Conservation (phyloP, 2,113 vertebrate genomes). For the Cygnus buccinator region DNA sequence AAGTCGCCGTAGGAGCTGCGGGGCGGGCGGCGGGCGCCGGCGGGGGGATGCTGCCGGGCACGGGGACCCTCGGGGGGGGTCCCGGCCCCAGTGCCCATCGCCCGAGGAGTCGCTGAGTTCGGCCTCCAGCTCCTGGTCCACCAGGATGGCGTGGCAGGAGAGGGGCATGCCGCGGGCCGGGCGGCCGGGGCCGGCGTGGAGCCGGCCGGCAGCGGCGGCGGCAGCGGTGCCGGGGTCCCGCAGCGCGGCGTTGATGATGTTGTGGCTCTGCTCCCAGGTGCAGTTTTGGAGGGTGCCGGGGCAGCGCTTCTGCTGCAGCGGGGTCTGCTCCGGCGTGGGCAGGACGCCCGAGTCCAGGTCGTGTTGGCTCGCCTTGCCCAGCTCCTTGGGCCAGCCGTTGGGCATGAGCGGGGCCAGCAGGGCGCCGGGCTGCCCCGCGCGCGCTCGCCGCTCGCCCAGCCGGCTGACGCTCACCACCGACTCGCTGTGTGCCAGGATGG, state of each 20-base stretch:
- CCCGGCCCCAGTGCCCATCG: conserved; percentile 72
- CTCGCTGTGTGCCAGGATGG: conserved; percentile 85
- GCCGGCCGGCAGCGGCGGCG: conserved; percentile 24
- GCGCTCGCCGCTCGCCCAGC: conserved; percentile 77
- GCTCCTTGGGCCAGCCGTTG: conserved; percentile 89
- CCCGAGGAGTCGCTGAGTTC: conserved; percentile 57
- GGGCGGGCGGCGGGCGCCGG: conserved; percentile 53
- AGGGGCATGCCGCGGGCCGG: conserved; percentile 40
- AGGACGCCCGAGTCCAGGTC: conserved; percentile 90
- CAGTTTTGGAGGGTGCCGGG: conserved; percentile 76
- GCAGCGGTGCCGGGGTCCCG: conserved; percentile 62
- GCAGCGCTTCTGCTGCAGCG: conserved; percentile 90
- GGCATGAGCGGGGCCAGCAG: conserved; percentile 83
- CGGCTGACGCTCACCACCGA: conserved; percentile 93
- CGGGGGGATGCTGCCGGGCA: background rate
- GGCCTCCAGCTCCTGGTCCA: conserved; percentile 67
- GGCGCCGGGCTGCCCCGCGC: conserved; percentile 73
- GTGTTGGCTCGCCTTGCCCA: conserved; percentile 73
- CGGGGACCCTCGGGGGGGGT: conserved; percentile 74
- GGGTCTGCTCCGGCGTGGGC: conserved; percentile 95
- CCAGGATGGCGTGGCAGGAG: conserved; percentile 65
- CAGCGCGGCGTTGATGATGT: conserved; percentile 81
- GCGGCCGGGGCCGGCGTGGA: conserved; percentile 72
- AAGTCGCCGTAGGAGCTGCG: conserved; percentile 86
- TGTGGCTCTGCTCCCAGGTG: conserved; percentile 90